Percentiles rank a stretch among this genome's conserved stretches.
phyloP scores from a whole-genome alignment of 2,888 invertebrate species.

The Brenthis hecate region DNA sequence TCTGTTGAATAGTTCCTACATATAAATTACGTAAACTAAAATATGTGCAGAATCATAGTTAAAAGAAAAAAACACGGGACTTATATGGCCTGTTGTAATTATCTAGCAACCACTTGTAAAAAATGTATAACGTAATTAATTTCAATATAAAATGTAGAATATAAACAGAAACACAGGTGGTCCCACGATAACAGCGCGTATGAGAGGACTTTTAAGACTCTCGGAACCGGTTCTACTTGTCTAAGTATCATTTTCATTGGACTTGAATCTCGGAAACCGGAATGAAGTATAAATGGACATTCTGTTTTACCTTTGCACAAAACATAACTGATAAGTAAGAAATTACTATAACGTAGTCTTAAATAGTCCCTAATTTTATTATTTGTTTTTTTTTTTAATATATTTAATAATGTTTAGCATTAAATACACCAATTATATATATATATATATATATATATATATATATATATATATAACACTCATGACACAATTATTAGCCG shows the following conservation, averaged over 20 bases:
- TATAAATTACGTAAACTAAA: too few relatives aligned
- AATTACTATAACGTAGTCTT: neutral
- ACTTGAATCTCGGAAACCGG: slow-evolving; percentile 38
- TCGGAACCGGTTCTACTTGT: slow-evolving; percentile 34
- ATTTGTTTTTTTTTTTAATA: neutral
- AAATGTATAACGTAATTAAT: slow-evolving; percentile 8
- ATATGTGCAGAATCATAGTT: too few relatives aligned
- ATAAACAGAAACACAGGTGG: slow-evolving; percentile 22
- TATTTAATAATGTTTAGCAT: too few relatives aligned
- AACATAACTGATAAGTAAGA: slow-evolving; percentile 25
- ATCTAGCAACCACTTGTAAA: slow-evolving; percentile 3
- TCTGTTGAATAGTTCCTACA: too few relatives aligned
- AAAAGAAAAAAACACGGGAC: too few relatives aligned
- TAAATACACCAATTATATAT: too few relatives aligned
- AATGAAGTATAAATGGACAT: slow-evolving; percentile 29
- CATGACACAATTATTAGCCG: slow-evolving; percentile 2
- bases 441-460: too few relatives aligned
- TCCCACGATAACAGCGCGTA: slow-evolving; percentile 20
- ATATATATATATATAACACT: too few relatives aligned
- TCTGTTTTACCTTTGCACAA: slow-evolving; percentile 32
- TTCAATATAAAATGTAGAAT: slow-evolving; percentile 8
- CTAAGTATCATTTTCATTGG: slow-evolving; percentile 37
- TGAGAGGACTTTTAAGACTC: slow-evolving; percentile 20
- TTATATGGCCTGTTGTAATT: slow-evolving; percentile 3
- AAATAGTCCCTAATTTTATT: neutral